Evolutionary conservation across 2,888 invertebrate genomes (phyloP), one percentile per base, ranked within the genome.

Genomic region (Melipona beecheii): DNA sequence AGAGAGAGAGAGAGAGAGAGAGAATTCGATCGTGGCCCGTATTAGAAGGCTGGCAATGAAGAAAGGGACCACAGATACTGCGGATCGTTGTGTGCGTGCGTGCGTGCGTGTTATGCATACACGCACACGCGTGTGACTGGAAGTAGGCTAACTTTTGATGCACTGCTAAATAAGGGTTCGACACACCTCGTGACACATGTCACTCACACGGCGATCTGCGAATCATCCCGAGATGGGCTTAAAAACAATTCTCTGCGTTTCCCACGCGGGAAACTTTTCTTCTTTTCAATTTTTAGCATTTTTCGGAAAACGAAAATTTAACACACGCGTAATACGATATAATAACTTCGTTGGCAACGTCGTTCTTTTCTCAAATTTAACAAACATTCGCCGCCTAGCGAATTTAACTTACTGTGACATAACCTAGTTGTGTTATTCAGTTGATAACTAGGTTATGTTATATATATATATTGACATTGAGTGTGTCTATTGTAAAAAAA

Each of bases 181-280:
- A 74, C 74, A 81, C 81, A 87, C 85, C 88, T 84, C 75, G 79
- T 86, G 89, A 91, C 91, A 91, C 85, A 89, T 91, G 91, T 88
- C 91, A 91, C 82, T 91, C 91, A 90, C 86, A 76, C 71, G 62
- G 70, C 58, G 80, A 81, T 83, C 78, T 73, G 73, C 86, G 85
- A 86, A 81, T 90, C 90, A 86, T 86, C 86, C 87, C 74, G 78
- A 62, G 78, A 71, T 83, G 52, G 69, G 73, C 62, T 78, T 36
- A 72, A 81, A 88, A 82, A 87, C 71, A 78, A 75, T 69, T 52
- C 68, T 19, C 43, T 60, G 62, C 27, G 66, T 74, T 85, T 85
- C 85, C 81, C 85, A 85, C 85, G 80, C 64, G 31, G 17, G n/a
- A n/a, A 50, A 56, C 19, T 21, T 13, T 62, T 19, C 9, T 2